phyloP scores from a whole-genome alignment of 1,140 invertebrate genomes.

The Aleiodes sp. region DNA sequence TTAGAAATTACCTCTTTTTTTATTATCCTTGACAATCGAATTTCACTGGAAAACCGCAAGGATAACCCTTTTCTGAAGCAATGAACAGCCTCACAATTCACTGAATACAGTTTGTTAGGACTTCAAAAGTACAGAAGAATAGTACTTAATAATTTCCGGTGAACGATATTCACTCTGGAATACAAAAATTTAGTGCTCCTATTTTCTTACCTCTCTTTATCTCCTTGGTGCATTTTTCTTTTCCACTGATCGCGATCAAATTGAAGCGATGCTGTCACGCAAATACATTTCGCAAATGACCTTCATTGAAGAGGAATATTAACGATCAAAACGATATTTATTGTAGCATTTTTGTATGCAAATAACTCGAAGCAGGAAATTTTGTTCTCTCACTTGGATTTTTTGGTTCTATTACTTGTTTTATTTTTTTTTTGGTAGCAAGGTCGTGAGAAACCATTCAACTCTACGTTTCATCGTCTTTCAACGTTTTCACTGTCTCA shows the following conservation, averaged over 20 bases:
- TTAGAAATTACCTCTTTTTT: not conserved
- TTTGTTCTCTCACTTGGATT: no score
- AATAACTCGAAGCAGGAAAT: no score
- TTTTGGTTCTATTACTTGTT: not conserved
- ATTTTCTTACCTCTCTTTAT: not conserved
- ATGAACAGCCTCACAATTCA: no score
- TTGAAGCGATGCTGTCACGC: not conserved
- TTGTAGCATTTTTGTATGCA: no score
- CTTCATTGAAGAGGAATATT: not conserved
- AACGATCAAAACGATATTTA: no score
- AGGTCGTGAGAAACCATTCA: slow-evolving; percentile 54
- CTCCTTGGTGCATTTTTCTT: not conserved
- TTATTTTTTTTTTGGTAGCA: slow-evolving; percentile 27
- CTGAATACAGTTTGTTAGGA: not conserved
- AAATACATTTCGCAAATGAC: not conserved
- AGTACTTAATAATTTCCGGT: not conserved
- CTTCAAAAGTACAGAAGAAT: not conserved
- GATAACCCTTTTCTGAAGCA: no score
- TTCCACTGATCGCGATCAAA: not conserved
- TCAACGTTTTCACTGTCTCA: slow-evolving; percentile 28
- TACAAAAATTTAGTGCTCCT: not conserved
- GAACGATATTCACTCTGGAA: slow-evolving; percentile 6
- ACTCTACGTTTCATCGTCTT: slow-evolving; percentile 50
- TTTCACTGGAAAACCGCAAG: not conserved
- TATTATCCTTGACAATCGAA: not conserved